These are phyloP conservation scores for Melieria picta DNA, from an alignment of 2,888 invertebrate genomes.

Conservation along the genomic window DNA sequence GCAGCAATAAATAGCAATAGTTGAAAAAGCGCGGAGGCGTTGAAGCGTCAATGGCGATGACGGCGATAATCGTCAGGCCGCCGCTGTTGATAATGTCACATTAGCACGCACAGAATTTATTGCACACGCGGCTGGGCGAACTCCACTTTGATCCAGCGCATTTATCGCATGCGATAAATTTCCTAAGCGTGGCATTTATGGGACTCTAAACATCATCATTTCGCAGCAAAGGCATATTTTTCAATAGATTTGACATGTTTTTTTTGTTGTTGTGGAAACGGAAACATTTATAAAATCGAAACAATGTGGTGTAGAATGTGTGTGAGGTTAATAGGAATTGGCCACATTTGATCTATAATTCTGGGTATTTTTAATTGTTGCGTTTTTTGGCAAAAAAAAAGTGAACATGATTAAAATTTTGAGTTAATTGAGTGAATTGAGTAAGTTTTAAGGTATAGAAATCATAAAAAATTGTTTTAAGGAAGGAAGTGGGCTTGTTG, in stretches of 20 bases:
- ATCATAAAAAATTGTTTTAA: too few relatives aligned
- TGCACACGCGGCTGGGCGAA: neutral
- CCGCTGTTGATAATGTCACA: constrained; percentile 8
- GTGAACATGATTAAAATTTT: too few relatives aligned
- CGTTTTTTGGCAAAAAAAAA: neutral
- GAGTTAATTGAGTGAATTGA: too few relatives aligned
- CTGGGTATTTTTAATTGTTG: too few relatives aligned
- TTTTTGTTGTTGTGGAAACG: neutral
- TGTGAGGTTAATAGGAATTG: constrained; percentile 26
- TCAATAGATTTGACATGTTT: neutral
- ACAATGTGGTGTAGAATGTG: constrained; percentile 2
- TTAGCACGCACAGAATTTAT: constrained; percentile 25
- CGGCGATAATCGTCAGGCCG: neutral
- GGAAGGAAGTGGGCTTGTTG: too few relatives aligned
- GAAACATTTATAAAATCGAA: constrained; percentile 1
- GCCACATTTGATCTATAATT: neutral
- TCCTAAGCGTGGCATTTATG: neutral
- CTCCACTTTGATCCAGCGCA: constrained; percentile 7
- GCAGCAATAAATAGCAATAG: neutral
- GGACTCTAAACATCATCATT: neutral
- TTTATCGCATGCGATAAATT: constrained; percentile 28
- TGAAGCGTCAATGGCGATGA: neutral
- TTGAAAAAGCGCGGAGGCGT: constrained; percentile 1
- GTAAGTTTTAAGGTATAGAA: too few relatives aligned
- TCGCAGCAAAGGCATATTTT: neutral